These are phyloP conservation scores for Drosophila leonis DNA, from an alignment of 2,888 invertebrate species.

Conservation along the genomic window DNA sequence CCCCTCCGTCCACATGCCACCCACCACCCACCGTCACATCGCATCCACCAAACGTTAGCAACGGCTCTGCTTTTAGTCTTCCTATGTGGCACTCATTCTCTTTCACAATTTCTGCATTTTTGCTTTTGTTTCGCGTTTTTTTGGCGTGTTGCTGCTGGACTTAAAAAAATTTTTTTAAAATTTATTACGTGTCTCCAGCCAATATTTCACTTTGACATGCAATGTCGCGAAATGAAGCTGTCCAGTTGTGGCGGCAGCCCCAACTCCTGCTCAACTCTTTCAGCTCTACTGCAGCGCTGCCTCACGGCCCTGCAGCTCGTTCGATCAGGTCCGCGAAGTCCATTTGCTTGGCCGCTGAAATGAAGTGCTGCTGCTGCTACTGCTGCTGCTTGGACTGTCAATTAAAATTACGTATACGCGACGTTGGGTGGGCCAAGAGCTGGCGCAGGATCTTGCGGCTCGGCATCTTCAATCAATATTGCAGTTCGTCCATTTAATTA, in stretches of 20 bases:
- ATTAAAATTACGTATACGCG: slow-evolving; percentile 72
- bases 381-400: slow-evolving; percentile 55
- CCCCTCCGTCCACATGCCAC: not conserved
- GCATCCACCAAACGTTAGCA: slow-evolving; percentile 2
- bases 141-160: slow-evolving; percentile 50
- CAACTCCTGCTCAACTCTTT: not conserved
- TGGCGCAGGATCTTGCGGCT: not conserved
- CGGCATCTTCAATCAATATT: slow-evolving; percentile 69
- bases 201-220: slow-evolving; percentile 85
- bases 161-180: slow-evolving; percentile 75
- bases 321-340: slow-evolving; percentile 54
- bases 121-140: slow-evolving; percentile 23
- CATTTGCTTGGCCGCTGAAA: slow-evolving; percentile 58
- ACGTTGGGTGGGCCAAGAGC: not conserved
- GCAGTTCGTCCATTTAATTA: slow-evolving; percentile 71
- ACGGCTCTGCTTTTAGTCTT: slow-evolving; percentile 30
- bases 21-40: not conserved
- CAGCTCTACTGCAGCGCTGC: not conserved
- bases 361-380: slow-evolving; percentile 50
- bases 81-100: slow-evolving; percentile 28
- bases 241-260: slow-evolving; percentile 71
- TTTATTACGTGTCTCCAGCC: slow-evolving; percentile 85
- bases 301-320: slow-evolving; percentile 14
- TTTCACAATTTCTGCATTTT: slow-evolving; percentile 7
- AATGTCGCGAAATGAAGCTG: slow-evolving; percentile 84